Conservation (phyloP, 2,113 vertebrate genomes). For the Crotalus helleri region DNA sequence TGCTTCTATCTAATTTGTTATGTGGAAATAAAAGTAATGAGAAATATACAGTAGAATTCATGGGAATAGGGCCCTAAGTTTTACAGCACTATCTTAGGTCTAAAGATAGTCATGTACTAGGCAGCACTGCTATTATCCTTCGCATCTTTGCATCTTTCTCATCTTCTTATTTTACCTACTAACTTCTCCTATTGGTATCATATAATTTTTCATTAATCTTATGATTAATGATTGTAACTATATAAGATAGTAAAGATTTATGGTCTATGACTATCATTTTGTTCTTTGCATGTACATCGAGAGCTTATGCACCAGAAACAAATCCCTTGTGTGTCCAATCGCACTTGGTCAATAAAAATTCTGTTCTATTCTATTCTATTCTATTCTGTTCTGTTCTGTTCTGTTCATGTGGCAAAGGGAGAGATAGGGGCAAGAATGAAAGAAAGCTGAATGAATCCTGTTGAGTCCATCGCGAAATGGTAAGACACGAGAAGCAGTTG, state of each 20-base stretch:
- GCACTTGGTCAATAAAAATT: not conserved
- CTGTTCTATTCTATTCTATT: not conserved
- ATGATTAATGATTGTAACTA: not conserved
- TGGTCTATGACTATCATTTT: not conserved
- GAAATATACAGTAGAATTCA: not conserved
- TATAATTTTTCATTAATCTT: not conserved
- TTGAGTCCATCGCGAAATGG: too few species aligned
- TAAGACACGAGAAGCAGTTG: too few species aligned
- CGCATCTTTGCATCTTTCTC: too few species aligned
- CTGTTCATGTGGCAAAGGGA: not conserved
- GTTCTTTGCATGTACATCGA: not conserved
- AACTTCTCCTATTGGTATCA: not conserved
- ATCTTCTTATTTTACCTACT: too few species aligned
- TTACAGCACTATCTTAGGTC: not conserved
- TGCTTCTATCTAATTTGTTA: not conserved
- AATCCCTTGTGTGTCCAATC: not conserved
- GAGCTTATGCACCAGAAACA: not conserved
- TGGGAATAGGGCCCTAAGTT: not conserved
- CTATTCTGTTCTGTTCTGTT: too few species aligned
- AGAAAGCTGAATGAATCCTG: not conserved
- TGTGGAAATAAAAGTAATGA: not conserved
- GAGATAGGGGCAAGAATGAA: not conserved
- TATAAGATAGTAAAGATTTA: not conserved
- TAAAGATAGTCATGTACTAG: not conserved
- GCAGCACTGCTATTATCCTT: too few species aligned